Evolutionary conservation across 2,888 invertebrate species (phyloP), one percentile per base, ranked within the genome.

Genomic region (Tetropium fuscum): DNA sequence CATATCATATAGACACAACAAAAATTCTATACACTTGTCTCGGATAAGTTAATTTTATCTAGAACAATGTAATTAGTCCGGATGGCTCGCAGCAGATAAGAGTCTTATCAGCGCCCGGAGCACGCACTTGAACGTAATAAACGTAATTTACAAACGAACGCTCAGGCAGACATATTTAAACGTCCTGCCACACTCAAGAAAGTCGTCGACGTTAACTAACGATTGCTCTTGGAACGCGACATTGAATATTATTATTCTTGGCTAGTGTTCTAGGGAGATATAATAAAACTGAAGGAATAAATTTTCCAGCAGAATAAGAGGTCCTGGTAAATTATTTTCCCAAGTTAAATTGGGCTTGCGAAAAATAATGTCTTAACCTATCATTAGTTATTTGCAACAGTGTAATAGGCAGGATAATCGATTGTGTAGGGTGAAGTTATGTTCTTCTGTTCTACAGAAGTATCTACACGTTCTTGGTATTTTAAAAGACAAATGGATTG

Each of bases 41-140:
- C 66, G 76, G 75, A 76, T 77, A 77, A 76, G 76, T 77, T 77
- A 75, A 77, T 77, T 77, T 76, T 73, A 74, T 75, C 74, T 68
- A 71, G 73, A 77, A 77, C 76, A 77, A 77, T 76, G 77, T 75
- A 77, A 77, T 77, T 77, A 77, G 73, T 66, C 69, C 72, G 72
- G 70, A 68, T 71, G 74, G 75, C 72, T 74, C 69, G 73, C 73
- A 66, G 60, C 63, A 72, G 74, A 73, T 75, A 75, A 74, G 73
- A 71, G 69, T 74, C 75, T 76, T 76, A 77, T 77, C 77, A 76
- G 70, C 70, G 74, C 74, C 70, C 75, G 63, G 65, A 74, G 76
- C 76, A 77, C 77, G 77, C 76, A 77, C 75, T 76, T 76, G 74
- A 72, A 73, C 70, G 74, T 74, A 76, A 77, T 75, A 77, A 77